These are phyloP conservation scores for Euclidia mi DNA, from an alignment of 2,888 invertebrate species.

Conservation along the genomic window DNA sequence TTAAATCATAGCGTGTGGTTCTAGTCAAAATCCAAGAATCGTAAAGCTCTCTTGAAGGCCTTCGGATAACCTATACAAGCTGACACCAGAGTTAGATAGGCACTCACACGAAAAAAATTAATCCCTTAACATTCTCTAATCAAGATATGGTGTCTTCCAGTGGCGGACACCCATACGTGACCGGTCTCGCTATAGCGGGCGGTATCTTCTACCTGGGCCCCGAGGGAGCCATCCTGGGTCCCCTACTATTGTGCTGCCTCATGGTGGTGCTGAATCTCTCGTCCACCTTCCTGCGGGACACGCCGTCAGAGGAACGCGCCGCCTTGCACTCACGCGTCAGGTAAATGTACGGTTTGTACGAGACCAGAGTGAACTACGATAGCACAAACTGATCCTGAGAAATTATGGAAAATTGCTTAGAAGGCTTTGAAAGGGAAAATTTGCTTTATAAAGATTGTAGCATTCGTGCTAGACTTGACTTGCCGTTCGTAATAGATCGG, in stretches of 20 bases:
- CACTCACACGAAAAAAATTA: no score
- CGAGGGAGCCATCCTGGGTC: slow-evolving; percentile 99
- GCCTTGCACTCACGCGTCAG: slow-evolving; percentile 86
- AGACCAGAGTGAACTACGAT: slow-evolving; percentile 15
- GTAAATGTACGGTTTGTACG: slow-evolving; percentile 66
- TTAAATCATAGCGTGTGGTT: no score
- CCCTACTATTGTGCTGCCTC: slow-evolving; percentile 97
- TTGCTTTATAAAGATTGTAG: no score
- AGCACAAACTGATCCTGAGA: slow-evolving; percentile 18
- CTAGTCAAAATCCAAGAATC: no score
- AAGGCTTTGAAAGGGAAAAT: no score
- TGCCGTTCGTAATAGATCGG: no score
- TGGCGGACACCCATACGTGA: slow-evolving; percentile 98
- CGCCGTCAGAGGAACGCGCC: slow-evolving; percentile 91
- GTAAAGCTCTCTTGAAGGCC: no score
- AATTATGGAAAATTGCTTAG: no score
- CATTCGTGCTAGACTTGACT: no score
- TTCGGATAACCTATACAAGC: no score
- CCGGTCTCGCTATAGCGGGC: slow-evolving; percentile 98
- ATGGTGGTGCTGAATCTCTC: slow-evolving; percentile 97
- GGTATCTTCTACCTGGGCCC: slow-evolving; percentile 99
- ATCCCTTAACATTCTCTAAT: no score
- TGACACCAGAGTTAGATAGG: no score
- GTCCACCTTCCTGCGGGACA: slow-evolving; percentile 92
- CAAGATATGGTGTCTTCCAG: slow-evolving; percentile 90